Base-by-base conservation (phyloP, 2,888 invertebrate species). In the Phorcus lineatus region DNA sequence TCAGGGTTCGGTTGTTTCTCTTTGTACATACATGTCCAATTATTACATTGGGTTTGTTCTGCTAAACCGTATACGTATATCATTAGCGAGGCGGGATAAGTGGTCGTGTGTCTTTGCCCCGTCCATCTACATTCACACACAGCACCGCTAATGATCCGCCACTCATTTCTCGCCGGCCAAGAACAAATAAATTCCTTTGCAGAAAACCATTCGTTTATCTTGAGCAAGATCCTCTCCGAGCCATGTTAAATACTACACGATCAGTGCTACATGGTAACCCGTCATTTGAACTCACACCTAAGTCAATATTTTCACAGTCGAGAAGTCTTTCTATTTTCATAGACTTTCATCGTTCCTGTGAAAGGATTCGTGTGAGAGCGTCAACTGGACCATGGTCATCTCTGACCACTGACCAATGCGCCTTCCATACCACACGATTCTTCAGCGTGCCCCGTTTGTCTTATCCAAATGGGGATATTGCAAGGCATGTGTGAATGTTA, bases 101-200 rank as follows among this genome's bases (percentile, higher is more conserved):
- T 16, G 40, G 36, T 13, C 40, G 53, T 70, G 78, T 79, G 78
- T 79, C 54, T 54, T 28, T 40, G 19, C 31, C 28, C 54, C 24
- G 11, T 55, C 7, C 31, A 54, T 1, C 36, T n/a, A 57, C 31
- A 31, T 52, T 57, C 55, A 19, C 22, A 22, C 24, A n/a, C 54
- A 11, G 28, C n/a, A 40, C 19, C 31, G 19, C 53, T 79, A 79
- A 79, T 79, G 78, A 54, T 70, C 28, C 22, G 54, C 36, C 31
- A 22, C 31, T 40, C 53, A 19, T n/a, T 16, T 22, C 36, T 31
- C n/a, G 54, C n/a, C 54, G 74, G 19, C 54, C 70, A 28, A 40
- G 78, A 70, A 53, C 78, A 79, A 79, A 79, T 74, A 79, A 6
- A 17, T 40, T 79, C 78, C 74, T 79, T 74, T 79, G 22, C 54